Evolutionary conservation across 2,113 vertebrate genomes (phyloP).

Genomic region (Rhegmatorhina hoffmannsi): DNA sequence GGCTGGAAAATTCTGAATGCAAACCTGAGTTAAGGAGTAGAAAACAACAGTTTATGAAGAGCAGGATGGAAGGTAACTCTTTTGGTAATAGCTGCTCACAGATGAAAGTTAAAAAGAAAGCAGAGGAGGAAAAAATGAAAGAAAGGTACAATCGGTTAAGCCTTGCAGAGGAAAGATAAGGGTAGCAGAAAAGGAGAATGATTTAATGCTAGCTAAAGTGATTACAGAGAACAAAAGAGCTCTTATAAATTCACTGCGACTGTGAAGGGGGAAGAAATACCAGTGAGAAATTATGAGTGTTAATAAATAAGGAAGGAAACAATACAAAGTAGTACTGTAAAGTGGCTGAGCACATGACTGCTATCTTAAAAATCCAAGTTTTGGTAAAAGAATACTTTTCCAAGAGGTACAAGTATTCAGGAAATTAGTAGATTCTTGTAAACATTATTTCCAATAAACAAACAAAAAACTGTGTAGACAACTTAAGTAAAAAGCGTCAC

Average conservation of each 20-base stretch:
- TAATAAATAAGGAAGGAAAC: conserved; percentile 46
- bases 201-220: conserved; percentile 56
- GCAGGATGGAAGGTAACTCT: neutral
- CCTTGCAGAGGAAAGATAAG: conserved; percentile 55
- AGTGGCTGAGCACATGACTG: neutral
- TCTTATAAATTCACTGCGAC: conserved; percentile 15
- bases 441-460: neutral
- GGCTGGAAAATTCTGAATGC: neutral
- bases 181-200: conserved; percentile 25
- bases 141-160: conserved; percentile 3
- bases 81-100: neutral
- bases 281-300: conserved; percentile 36
- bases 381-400: neutral
- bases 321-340: neutral
- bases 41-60: neutral
- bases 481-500: neutral
- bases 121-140: neutral
- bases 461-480: neutral
- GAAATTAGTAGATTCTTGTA: neutral
- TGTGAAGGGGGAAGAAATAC: neutral
- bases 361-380: neutral
- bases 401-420: neutral
- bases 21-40: neutral
- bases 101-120: neutral
- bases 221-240: conserved; percentile 58